Conservation (phyloP, 2,888 invertebrate species). For the Epiblema foenella region DNA sequence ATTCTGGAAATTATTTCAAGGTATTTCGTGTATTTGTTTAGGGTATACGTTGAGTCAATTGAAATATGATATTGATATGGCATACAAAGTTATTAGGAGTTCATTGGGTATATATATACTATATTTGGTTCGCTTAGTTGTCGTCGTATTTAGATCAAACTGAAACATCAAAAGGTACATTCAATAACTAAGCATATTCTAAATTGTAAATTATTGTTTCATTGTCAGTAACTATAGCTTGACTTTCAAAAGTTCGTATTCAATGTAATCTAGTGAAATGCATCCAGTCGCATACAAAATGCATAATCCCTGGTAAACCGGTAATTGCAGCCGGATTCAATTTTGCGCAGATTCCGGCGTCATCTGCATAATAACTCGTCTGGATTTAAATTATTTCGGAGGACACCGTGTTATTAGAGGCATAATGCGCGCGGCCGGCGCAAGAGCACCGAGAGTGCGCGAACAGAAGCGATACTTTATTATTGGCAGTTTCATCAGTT, state of each 20-base stretch:
- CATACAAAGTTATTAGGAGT: too few species aligned
- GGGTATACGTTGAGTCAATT: too few species aligned
- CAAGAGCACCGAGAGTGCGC: conserved; percentile 3
- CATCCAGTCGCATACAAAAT: conserved; percentile 1
- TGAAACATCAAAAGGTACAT: background rate
- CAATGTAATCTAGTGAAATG: conserved; percentile 7
- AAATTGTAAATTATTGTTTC: background rate
- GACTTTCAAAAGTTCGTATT: background rate
- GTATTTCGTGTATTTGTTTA: too few species aligned
- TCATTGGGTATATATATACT: too few species aligned
- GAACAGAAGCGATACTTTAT: conserved; percentile 21
- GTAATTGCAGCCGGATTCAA: conserved; percentile 29
- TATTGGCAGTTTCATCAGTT: background rate
- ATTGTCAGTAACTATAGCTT: background rate
- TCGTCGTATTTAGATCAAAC: too few species aligned
- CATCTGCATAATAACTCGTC: conserved; percentile 45
- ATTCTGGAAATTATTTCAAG: too few species aligned
- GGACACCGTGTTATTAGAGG: conserved; percentile 45
- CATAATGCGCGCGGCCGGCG: conserved; percentile 40
- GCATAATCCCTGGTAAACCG: background rate
- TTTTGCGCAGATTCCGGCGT: conserved; percentile 33
- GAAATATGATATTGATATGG: too few species aligned
- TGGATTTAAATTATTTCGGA: conserved; percentile 44
- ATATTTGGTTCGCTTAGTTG: too few species aligned
- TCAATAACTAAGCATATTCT: too few species aligned